Conservation (phyloP, 2,113 vertebrate genomes). For the Oryzias javanicus region DNA sequence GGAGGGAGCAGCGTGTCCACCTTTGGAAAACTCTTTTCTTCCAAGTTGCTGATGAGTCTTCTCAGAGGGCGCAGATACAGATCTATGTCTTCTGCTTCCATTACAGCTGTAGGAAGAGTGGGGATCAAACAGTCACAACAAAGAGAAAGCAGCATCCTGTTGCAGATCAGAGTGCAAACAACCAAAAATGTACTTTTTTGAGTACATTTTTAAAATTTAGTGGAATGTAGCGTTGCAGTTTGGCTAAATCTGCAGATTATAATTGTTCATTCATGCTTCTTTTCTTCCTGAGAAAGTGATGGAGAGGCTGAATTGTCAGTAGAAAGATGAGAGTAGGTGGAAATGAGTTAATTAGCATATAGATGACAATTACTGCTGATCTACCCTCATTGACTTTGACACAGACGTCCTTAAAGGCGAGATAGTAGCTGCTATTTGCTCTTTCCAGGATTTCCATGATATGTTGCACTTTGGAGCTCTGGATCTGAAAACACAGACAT, state of each 20-base stretch:
- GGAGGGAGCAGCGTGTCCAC: conserved; percentile 76
- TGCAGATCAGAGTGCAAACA: no score
- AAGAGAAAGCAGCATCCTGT: no score
- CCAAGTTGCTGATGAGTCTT: conserved; percentile 68
- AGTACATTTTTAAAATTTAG: no score
- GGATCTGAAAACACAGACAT: conserved; percentile 53
- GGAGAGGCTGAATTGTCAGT: background rate
- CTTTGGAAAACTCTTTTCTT: conserved; percentile 76
- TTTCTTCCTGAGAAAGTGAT: no score
- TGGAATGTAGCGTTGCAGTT: no score
- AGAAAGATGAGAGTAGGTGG: background rate
- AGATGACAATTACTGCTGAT: conserved; percentile 8
- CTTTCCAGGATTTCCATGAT: conserved; percentile 71
- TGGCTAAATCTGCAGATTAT: no score
- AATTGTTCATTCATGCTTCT: no score
- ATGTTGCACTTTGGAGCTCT: conserved; percentile 65
- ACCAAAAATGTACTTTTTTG: no score
- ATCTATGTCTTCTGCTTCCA: conserved; percentile 74
- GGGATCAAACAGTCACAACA: background rate
- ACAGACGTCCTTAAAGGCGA: conserved; percentile 66
- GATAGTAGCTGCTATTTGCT: conserved; percentile 71
- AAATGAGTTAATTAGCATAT: conserved; percentile 2
- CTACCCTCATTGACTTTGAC: conserved; percentile 71
- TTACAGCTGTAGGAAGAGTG: conserved; percentile 54
- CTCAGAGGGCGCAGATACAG: conserved; percentile 71